Percentiles rank a stretch among this genome's conserved stretches.
Evolutionary conservation across 2,888 invertebrate genomes (phyloP).

Genomic region (Acrocera orbiculus): DNA sequence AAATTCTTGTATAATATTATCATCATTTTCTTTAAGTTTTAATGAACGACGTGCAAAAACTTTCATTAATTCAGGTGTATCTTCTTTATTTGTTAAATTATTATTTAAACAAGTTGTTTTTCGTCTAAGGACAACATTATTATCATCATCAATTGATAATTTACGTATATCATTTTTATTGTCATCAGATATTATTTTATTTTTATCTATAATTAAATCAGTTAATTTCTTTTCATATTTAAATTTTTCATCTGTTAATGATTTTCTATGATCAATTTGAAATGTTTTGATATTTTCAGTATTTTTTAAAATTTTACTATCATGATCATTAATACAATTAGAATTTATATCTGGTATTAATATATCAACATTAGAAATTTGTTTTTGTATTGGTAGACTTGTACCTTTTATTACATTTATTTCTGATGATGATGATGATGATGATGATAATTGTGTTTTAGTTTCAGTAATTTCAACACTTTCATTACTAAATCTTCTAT

Average conservation of each 20-base stretch:
- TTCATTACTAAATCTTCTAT: slow-evolving; percentile 31
- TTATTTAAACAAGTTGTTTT: slow-evolving; percentile 23
- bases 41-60: slow-evolving; percentile 66
- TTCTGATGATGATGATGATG: not conserved
- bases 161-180: slow-evolving; percentile 13
- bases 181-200: slow-evolving; percentile 22
- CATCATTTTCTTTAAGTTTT: slow-evolving; percentile 58
- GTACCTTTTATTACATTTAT: slow-evolving; percentile 16
- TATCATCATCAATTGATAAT: slow-evolving; percentile 11
- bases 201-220: slow-evolving; percentile 22
- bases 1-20: slow-evolving; percentile 35
- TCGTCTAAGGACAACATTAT: slow-evolving; percentile 24
- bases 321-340: slow-evolving; percentile 16
- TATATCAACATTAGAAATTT: slow-evolving; percentile 1
- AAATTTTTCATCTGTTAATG: slow-evolving; percentile 22
- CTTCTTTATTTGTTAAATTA: slow-evolving; percentile 26
- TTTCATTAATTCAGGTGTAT: slow-evolving; percentile 64
- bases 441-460: not conserved
- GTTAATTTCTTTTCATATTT: slow-evolving; percentile 21
- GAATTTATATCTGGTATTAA: slow-evolving; percentile 11
- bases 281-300: slow-evolving; percentile 9
- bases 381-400: not conserved
- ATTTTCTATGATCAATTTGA: slow-evolving; percentile 18
- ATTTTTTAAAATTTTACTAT: slow-evolving; percentile 13
- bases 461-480: slow-evolving; percentile 29